Evolutionary conservation across 2,888 invertebrate genomes (phyloP).

Genomic region (Lasioglossum morio): DNA sequence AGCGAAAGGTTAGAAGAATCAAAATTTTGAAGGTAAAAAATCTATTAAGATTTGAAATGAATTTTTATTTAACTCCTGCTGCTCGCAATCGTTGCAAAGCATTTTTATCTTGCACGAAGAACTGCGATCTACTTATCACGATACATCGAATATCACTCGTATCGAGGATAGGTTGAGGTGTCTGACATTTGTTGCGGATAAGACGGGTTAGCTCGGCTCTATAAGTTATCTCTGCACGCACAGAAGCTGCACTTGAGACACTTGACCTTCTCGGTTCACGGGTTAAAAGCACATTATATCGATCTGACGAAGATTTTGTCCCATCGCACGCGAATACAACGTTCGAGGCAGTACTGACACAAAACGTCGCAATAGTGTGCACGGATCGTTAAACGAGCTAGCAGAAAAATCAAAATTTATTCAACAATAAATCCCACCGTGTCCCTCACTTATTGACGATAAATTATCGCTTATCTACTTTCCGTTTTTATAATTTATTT

Average conservation of each 20-base stretch:
- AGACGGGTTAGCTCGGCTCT: not conserved
- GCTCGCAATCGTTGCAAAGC: too few species aligned
- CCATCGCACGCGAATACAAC: not conserved
- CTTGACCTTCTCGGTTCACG: not conserved
- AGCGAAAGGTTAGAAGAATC: too few species aligned
- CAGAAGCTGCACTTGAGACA: not conserved
- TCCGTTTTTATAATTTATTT: too few species aligned
- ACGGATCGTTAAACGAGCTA: not conserved
- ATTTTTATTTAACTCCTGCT: too few species aligned
- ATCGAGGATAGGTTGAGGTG: not conserved
- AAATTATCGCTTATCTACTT: too few species aligned
- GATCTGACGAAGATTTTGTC: not conserved
- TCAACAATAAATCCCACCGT: not conserved
- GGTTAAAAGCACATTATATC: constrained; percentile 4
- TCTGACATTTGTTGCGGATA: not conserved
- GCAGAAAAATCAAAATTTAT: not conserved
- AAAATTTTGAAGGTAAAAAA: too few species aligned
- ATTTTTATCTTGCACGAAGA: too few species aligned
- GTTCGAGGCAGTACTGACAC: not conserved
- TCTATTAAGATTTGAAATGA: too few species aligned
- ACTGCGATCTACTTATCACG: not conserved
- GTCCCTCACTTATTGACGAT: not conserved
- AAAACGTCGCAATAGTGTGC: not conserved
- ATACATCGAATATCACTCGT: not conserved
- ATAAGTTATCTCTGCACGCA: not conserved